Percentiles rank a stretch among this genome's conserved stretches.
phyloP scores from a whole-genome alignment of 2,797 vertebrate genomes.

The Cuniculus paca region DNA sequence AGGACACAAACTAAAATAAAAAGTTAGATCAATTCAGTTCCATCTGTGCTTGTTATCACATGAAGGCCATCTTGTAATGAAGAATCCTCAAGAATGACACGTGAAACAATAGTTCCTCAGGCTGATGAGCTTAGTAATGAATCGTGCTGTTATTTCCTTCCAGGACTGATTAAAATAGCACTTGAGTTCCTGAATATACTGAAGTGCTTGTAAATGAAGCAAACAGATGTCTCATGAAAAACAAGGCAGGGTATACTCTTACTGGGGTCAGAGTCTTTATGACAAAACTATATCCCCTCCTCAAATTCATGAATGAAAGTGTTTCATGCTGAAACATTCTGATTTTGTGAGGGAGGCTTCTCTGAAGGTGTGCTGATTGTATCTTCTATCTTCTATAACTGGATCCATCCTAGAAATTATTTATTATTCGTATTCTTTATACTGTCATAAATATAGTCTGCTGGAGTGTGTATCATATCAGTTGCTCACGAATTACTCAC shows the following conservation, averaged over 20 bases:
- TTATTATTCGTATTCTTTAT: conserved; percentile 4
- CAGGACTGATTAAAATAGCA: conserved; percentile 72
- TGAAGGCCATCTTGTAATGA: conserved; percentile 61
- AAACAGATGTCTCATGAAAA: conserved; percentile 67
- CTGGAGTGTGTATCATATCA: not conserved
- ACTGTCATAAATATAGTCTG: not conserved
- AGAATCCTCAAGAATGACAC: conserved; percentile 70
- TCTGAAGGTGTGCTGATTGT: not conserved
- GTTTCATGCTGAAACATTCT: not conserved
- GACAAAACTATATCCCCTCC: not conserved
- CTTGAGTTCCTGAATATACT: conserved; percentile 71
- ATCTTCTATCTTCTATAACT: not conserved
- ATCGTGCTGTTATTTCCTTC: conserved; percentile 67
- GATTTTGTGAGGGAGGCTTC: not conserved
- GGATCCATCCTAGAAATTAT: not conserved
- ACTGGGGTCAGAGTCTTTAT: not conserved
- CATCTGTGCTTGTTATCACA: conserved; percentile 55
- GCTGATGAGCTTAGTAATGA: conserved; percentile 76
- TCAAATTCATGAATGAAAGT: not conserved
- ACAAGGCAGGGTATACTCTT: not conserved
- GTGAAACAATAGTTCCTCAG: conserved; percentile 71
- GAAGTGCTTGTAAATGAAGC: conserved; percentile 69
- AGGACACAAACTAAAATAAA: conserved; percentile 56
- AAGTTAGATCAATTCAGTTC: conserved; percentile 49
- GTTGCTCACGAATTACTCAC: conserved; percentile 25